phyloP scores from a whole-genome alignment of 2,888 invertebrate species.

The Aphidius colemani region DNA sequence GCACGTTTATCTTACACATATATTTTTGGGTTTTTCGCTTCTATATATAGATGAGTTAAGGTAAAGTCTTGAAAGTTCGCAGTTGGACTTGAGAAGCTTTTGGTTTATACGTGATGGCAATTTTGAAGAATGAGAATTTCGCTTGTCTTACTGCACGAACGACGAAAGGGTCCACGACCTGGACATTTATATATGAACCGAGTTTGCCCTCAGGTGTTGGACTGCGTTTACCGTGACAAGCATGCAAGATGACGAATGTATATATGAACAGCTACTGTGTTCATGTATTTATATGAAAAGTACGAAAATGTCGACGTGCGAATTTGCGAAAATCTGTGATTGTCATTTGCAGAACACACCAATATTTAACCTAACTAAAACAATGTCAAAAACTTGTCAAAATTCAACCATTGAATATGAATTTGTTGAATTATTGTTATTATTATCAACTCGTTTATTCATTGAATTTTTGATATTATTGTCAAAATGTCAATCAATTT shows the following conservation, averaged over 20 bases:
- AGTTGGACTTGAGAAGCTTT: background rate
- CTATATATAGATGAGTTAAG: background rate
- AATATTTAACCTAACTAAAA: too few species aligned
- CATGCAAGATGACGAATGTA: constrained; percentile 35
- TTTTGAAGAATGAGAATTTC: constrained; percentile 10
- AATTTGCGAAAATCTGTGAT: constrained; percentile 25
- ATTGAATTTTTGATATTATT: too few species aligned
- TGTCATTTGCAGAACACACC: constrained; percentile 5
- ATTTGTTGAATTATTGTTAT: too few species aligned
- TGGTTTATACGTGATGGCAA: constrained; percentile 18
- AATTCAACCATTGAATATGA: too few species aligned
- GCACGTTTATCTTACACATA: background rate
- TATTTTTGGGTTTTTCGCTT: background rate
- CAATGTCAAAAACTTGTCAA: too few species aligned
- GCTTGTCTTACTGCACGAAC: constrained; percentile 15
- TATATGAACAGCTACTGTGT: constrained; percentile 9
- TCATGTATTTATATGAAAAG: too few species aligned
- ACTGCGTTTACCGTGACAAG: constrained; percentile 31
- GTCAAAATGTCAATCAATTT: too few species aligned
- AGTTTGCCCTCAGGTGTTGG: constrained; percentile 20
- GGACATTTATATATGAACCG: background rate
- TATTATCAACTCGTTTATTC: too few species aligned
- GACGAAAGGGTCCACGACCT: background rate
- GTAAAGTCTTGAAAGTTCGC: background rate
- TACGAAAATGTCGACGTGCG: constrained; percentile 25